phyloP scores from a whole-genome alignment of 2,113 vertebrate genomes.

The cattle (Bos taurus) region ARS-UCD2.0 NC_037348.1:11948501-11949000 shows the following conservation, averaged over 20 bases:
- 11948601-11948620: background rate
- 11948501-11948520: background rate
- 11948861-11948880: background rate
- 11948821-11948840: background rate
- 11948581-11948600: background rate
- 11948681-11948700: background rate
- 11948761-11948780: background rate
- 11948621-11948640: background rate
- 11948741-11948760: background rate
- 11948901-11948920: background rate
- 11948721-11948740: background rate
- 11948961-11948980: background rate
- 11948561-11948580: background rate
- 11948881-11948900: background rate
- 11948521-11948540: background rate
- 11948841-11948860: background rate
- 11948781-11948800: background rate
- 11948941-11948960: background rate
- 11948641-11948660: background rate
- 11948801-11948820: background rate
- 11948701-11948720: background rate
- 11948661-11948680: background rate
- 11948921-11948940: background rate
- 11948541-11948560: fast-evolving
- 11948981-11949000: background rate